phyloP scores from a whole-genome alignment of 2,113 vertebrate genomes.

The Tachysurus vachellii region DNA sequence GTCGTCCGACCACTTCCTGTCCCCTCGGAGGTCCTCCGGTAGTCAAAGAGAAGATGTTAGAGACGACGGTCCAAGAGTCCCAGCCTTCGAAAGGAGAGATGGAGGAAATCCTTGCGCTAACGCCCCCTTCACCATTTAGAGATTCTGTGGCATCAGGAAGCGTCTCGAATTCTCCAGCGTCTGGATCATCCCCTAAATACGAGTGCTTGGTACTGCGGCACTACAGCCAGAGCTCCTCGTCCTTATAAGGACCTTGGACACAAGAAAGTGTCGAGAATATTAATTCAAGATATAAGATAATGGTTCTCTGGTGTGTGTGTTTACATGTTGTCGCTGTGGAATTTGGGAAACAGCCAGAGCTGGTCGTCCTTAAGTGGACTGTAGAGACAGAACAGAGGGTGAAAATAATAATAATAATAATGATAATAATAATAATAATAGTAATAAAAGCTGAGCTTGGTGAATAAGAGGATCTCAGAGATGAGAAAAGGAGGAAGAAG shows the following conservation, averaged over 20 bases:
- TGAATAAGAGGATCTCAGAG: not conserved
- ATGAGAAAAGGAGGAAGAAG: not conserved
- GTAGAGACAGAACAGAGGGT: not conserved
- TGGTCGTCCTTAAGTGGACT: not conserved
- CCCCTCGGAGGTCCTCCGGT: constrained; percentile 56
- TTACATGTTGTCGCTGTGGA: constrained; percentile 29
- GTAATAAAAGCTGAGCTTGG: not conserved
- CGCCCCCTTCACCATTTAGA: constrained; percentile 95
- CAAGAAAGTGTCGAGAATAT: constrained; percentile 18
- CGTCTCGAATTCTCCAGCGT: constrained; percentile 80
- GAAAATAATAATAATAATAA: not conserved
- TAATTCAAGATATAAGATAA: constrained; percentile 28
- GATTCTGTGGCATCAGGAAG: constrained; percentile 91
- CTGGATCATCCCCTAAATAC: constrained; percentile 88
- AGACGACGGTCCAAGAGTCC: constrained; percentile 63
- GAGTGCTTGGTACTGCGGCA: constrained; percentile 91
- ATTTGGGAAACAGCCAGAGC: not conserved
- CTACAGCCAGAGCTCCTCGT: constrained; percentile 98
- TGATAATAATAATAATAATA: too few species aligned
- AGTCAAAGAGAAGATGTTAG: constrained; percentile 61
- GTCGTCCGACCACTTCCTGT: constrained; percentile 62
- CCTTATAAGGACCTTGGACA: constrained; percentile 80
- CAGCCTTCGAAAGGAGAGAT: constrained; percentile 77
- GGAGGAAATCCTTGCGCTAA: constrained; percentile 92
- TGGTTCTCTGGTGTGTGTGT: not conserved